A percentile compares a stretch with the other conserved stretches of the same genome.
phyloP scores from a whole-genome alignment of 2,888 invertebrate species.

The Keiferia lycopersicella region DNA sequence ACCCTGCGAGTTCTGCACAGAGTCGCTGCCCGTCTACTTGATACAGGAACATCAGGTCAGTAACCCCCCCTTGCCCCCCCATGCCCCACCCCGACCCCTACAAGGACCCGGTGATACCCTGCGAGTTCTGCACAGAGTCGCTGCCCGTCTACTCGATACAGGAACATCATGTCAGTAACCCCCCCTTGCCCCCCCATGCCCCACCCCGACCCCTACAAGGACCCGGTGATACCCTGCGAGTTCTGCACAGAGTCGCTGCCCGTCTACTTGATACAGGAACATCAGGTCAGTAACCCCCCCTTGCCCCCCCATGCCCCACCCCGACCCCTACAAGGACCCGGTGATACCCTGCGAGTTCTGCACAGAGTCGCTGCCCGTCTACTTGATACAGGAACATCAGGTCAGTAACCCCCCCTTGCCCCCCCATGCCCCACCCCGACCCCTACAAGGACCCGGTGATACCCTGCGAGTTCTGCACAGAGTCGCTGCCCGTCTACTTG shows the following conservation, averaged over 20 bases:
- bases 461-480: constrained; percentile 72
- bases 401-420: constrained; percentile 40
- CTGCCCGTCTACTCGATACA: constrained; percentile 66
- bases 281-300: constrained; percentile 53
- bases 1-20: constrained; percentile 72
- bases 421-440: background rate
- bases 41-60: constrained; percentile 67
- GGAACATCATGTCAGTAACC: constrained; percentile 61
- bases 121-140: constrained; percentile 68
- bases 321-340: constrained; percentile 40
- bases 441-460: constrained; percentile 52
- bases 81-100: constrained; percentile 7
- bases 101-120: constrained; percentile 62
- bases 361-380: constrained; percentile 57
- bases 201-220: constrained; percentile 29
- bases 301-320: background rate
- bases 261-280: constrained; percentile 64
- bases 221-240: constrained; percentile 71
- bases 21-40: constrained; percentile 64
- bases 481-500: constrained; percentile 64
- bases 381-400: constrained; percentile 69
- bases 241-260: constrained; percentile 66
- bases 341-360: constrained; percentile 76
- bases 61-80: background rate
- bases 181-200: background rate